Evolutionary conservation across 2,113 vertebrate genomes (phyloP).

Genomic region (Equus quagga): DNA sequence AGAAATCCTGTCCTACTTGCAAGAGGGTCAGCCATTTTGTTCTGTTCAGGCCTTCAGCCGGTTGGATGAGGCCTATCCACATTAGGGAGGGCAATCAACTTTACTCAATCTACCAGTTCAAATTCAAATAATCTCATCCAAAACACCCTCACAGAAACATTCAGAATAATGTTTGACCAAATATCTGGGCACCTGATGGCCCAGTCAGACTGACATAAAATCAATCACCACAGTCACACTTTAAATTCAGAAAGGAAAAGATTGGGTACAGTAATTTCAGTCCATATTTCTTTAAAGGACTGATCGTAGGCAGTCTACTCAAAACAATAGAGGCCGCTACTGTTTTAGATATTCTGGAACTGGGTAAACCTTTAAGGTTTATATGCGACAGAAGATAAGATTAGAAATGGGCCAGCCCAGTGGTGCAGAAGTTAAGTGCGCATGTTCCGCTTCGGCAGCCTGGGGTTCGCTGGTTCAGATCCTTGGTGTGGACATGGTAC

Average conservation of each 20-base stretch:
- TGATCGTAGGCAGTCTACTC: not conserved
- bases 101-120: not conserved
- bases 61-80: not conserved
- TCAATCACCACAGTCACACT: not conserved
- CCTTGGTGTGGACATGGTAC: too few species aligned
- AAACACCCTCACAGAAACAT: not conserved
- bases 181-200: not conserved
- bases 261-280: too few species aligned
- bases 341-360: not conserved
- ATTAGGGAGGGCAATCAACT: not conserved
- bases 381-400: not conserved
- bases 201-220: not conserved
- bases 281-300: not conserved
- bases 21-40: not conserved
- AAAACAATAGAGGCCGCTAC: not conserved
- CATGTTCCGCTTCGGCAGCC: too few species aligned
- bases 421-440: too few species aligned
- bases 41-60: not conserved
- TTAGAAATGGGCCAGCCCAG: not conserved
- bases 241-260: not conserved
- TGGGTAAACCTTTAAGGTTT: not conserved
- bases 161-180: not conserved
- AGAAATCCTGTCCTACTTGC: not conserved
- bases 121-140: not conserved
- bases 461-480: too few species aligned